Conservation (phyloP, 2,888 invertebrate genomes). For the Synanthedon vespiformis region DNA sequence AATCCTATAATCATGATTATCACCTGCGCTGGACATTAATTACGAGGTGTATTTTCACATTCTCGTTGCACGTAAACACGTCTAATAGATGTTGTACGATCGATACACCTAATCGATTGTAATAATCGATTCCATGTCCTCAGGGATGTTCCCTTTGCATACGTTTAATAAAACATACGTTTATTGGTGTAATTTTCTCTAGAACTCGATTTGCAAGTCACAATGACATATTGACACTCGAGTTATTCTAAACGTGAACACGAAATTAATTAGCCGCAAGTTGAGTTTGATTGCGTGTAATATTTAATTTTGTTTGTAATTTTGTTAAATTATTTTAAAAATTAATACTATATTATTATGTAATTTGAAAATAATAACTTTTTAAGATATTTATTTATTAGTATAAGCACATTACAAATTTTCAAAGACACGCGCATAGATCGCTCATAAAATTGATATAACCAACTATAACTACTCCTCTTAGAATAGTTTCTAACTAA, state of each 20-base stretch:
- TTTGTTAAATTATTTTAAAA: no score
- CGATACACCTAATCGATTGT: conserved; percentile 37
- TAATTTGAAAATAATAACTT: no score
- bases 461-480: no score
- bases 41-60: conserved; percentile 1
- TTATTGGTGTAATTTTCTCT: conserved; percentile 53
- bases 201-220: conserved; percentile 46
- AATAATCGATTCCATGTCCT: conserved; percentile 51
- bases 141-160: conserved; percentile 56
- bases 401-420: no score
- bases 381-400: no score
- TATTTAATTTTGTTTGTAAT: no score
- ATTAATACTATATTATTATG: no score
- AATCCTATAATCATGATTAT: not conserved
- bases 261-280: no score
- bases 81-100: conserved; percentile 25
- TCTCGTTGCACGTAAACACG: conserved; percentile 23
- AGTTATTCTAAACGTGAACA: conserved; percentile 5
- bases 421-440: no score
- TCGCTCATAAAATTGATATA: no score
- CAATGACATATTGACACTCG: conserved; percentile 55
- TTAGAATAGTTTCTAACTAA: no score
- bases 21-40: not conserved
- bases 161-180: conserved; percentile 41
- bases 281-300: no score